phyloP scores from a whole-genome alignment of 2,113 vertebrate species.

The Excalfactoria chinensis region DNA sequence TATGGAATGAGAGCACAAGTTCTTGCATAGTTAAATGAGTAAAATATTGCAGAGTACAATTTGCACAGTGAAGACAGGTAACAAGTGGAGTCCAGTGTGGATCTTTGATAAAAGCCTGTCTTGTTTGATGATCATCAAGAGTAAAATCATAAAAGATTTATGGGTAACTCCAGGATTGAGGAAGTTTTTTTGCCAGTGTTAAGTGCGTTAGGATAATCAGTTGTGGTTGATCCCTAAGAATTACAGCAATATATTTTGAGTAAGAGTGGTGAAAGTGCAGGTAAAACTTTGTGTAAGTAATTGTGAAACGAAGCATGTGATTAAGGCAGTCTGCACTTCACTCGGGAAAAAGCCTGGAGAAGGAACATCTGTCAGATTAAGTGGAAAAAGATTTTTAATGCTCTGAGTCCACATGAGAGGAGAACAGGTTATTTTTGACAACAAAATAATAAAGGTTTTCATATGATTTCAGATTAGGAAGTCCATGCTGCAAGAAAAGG shows the following conservation, averaged over 20 bases:
- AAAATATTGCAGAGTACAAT: neutral
- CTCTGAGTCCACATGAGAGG: neutral
- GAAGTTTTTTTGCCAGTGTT: neutral
- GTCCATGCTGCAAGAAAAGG: neutral
- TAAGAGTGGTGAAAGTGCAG: neutral
- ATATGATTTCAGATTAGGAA: neutral
- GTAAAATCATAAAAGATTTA: neutral
- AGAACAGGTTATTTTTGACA: neutral
- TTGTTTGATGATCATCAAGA: neutral
- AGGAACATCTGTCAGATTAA: neutral
- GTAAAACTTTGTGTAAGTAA: neutral
- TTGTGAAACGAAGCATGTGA: neutral
- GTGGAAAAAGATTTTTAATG: neutral
- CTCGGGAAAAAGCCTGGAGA: neutral
- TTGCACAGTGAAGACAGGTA: neutral
- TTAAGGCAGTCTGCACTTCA: neutral
- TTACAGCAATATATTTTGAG: neutral
- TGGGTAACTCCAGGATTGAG: rapidly evolving
- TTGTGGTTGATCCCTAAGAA: neutral
- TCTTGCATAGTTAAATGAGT: neutral
- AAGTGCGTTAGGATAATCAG: neutral
- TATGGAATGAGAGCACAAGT: neutral
- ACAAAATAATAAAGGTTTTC: neutral
- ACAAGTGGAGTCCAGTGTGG: neutral
- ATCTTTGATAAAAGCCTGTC: neutral